phyloP scores from a whole-genome alignment of 2,113 vertebrate genomes.

The Piliocolobus tephrosceles region DNA sequence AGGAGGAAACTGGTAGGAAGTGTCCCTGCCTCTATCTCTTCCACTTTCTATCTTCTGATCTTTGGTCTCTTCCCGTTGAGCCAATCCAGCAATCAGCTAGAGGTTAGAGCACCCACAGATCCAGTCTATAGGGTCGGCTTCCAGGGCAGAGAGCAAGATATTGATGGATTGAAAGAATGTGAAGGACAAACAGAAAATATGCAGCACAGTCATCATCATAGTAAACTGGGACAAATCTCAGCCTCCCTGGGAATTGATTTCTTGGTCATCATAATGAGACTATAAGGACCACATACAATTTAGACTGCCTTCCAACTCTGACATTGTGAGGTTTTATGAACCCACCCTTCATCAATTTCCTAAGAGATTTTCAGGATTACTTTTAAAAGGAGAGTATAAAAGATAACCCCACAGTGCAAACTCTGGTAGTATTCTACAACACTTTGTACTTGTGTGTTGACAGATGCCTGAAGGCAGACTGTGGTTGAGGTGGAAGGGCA shows the following conservation, averaged over 20 bases:
- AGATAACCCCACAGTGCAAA: not conserved
- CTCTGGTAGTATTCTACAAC: rapidly evolving
- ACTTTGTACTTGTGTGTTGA: too few relatives aligned
- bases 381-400: slow-evolving; percentile 33
- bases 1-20: not conserved
- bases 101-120: not conserved
- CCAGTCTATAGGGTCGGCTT: not conserved
- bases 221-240: slow-evolving; percentile 44
- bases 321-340: slow-evolving; percentile 65
- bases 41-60: not conserved
- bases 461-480: not conserved
- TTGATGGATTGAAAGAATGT: not conserved
- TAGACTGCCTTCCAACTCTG: slow-evolving; percentile 58
- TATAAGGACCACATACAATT: slow-evolving; percentile 52
- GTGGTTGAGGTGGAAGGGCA: not conserved
- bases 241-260: slow-evolving; percentile 46
- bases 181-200: not conserved
- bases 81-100: not conserved
- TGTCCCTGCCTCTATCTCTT: too few relatives aligned
- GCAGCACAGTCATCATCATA: not conserved
- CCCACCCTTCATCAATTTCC: slow-evolving; percentile 35
- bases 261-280: slow-evolving; percentile 54
- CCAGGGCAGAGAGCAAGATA: not conserved
- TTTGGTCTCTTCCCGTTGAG: not conserved
- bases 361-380: slow-evolving; percentile 51